Conservation (phyloP, 2,888 invertebrate genomes). For the Ditylenchus weischeri region DNA sequence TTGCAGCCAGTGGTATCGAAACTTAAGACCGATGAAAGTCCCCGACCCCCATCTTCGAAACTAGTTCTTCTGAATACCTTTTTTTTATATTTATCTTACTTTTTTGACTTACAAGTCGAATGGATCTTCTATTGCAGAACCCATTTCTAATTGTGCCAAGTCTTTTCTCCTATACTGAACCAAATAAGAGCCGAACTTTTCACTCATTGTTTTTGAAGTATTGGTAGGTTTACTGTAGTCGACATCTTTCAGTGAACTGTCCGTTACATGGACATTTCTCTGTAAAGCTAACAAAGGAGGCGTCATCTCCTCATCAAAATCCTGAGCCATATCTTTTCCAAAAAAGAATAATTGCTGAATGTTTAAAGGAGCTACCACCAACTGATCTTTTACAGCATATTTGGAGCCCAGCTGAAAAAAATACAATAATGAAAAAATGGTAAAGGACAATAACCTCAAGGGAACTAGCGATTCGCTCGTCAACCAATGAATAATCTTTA, state of each 20-base stretch:
- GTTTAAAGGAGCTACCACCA: constrained; percentile 19
- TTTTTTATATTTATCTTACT: too few relatives aligned
- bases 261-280: too few relatives aligned
- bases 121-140: background rate
- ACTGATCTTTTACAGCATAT: constrained; percentile 18
- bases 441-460: constrained; percentile 27
- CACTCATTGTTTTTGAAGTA: too few relatives aligned
- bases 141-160: background rate
- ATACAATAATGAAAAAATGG: background rate
- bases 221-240: too few relatives aligned
- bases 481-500: constrained; percentile 39
- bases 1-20: too few relatives aligned
- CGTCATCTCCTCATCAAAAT: background rate
- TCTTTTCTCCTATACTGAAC: background rate
- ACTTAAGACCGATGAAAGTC: too few relatives aligned
- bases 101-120: too few relatives aligned
- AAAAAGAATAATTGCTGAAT: constrained; percentile 26
- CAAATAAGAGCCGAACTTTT: too few relatives aligned
- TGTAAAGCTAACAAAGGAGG: background rate
- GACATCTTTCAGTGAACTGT: too few relatives aligned
- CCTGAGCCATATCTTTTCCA: background rate
- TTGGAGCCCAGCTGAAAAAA: constrained; percentile 25
- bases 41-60: too few relatives aligned
- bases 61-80: too few relatives aligned
- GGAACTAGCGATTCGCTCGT: constrained; percentile 40